A percentile compares a stretch with the other conserved stretches of the same genome.
Conservation (phyloP, 1,140 invertebrate genomes). For the Phenacoccus solenopsis region DNA sequence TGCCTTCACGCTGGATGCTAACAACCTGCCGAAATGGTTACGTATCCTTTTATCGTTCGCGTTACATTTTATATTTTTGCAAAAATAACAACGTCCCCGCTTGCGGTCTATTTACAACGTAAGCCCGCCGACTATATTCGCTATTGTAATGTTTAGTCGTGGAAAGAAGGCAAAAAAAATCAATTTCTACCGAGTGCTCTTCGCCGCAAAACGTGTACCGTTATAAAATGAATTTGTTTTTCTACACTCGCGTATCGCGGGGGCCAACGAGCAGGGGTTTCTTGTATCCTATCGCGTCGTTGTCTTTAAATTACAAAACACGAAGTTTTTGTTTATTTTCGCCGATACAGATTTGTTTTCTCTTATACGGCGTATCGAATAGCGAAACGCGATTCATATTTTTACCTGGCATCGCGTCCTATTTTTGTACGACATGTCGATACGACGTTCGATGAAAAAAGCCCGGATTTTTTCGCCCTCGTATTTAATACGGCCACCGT, state of each 20-base stretch:
- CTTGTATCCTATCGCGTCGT: background rate
- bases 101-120: background rate
- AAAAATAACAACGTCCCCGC: background rate
- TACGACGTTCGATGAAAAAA: too few relatives aligned
- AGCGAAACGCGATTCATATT: too few relatives aligned
- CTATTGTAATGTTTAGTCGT: background rate
- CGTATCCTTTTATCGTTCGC: background rate
- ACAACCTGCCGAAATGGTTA: background rate
- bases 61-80: background rate
- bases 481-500: too few relatives aligned
- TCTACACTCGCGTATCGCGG: background rate
- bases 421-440: too few relatives aligned
- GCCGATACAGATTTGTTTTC: background rate
- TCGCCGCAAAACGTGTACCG: background rate
- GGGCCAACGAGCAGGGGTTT: too few relatives aligned
- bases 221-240: slow-evolving; percentile 13
- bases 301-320: background rate
- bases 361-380: too few relatives aligned
- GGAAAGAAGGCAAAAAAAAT: too few relatives aligned
- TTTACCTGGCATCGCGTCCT: too few relatives aligned
- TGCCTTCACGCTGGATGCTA: background rate
- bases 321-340: background rate
- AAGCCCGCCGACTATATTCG: background rate
- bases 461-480: too few relatives aligned
- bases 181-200: background rate